Evolutionary conservation across 1,140 invertebrate genomes (phyloP).

Genomic region (Drosophila asahinai): DNA sequence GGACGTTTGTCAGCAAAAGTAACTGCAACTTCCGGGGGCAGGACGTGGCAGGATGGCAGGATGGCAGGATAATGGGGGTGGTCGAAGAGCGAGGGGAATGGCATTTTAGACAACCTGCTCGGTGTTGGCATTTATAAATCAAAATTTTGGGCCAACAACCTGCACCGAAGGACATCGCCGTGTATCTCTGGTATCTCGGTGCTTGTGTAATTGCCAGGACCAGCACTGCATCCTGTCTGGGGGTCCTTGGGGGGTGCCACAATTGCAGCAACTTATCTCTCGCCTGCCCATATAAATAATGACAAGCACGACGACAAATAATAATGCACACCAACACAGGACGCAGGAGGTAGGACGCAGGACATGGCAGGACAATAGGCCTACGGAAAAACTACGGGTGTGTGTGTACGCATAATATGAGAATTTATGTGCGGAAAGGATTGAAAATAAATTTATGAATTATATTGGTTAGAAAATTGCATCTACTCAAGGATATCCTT

Average conservation of each 20-base stretch:
- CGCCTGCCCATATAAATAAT: conserved; percentile 84
- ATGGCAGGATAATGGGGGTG: conserved; percentile 8
- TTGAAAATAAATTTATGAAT: conserved; percentile 85
- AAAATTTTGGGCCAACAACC: conserved; percentile 82
- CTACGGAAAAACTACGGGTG: conserved; percentile 43
- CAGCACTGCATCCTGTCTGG: conserved; percentile 54
- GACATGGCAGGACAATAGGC: conserved; percentile 69
- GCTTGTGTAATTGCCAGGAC: conserved; percentile 74
- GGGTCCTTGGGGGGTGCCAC: conserved; percentile 20
- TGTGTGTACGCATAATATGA: conserved; percentile 78
- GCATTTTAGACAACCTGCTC: conserved; percentile 37
- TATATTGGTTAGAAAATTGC: conserved; percentile 85
- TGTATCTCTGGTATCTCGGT: conserved; percentile 17
- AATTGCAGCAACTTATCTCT: conserved; percentile 82
- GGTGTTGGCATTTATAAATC: conserved; percentile 82
- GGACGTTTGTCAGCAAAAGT: conserved; percentile 75
- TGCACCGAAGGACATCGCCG: conserved; percentile 62
- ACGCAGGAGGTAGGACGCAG: conserved; percentile 25
- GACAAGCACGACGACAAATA: conserved; percentile 85
- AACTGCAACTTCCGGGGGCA: conserved; percentile 68
- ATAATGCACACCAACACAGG: conserved; percentile 71
- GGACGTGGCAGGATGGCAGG: background rate
- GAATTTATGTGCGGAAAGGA: conserved; percentile 84
- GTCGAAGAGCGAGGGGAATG: background rate
- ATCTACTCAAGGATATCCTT: conserved; percentile 85